Percentiles rank a stretch among this genome's conserved stretches.
Conservation (phyloP, 1,140 invertebrate species). For the Ceratina australensis region DNA sequence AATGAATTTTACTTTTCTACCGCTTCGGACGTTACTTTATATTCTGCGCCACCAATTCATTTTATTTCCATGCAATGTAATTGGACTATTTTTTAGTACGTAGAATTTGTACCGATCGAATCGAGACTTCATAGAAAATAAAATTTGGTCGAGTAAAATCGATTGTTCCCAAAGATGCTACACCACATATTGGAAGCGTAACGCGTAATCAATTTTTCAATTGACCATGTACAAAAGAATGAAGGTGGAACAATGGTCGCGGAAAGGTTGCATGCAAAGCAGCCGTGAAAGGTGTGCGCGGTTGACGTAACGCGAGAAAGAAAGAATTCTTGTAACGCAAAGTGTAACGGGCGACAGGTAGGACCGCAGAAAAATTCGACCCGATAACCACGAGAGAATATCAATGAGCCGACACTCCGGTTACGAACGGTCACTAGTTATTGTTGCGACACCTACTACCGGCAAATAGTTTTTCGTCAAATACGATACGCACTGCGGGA, state of each 20-base stretch:
- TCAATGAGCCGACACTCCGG: slow-evolving; percentile 67
- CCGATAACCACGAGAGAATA: slow-evolving; percentile 66
- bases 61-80: no score
- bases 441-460: slow-evolving; percentile 38
- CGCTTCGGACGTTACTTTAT: no score
- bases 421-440: slow-evolving; percentile 57
- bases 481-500: no score
- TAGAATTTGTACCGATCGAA: no score
- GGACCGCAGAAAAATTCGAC: slow-evolving; percentile 54
- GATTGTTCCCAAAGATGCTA: no score
- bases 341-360: slow-evolving; percentile 53
- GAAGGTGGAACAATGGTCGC: background rate
- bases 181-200: no score
- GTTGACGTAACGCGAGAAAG: slow-evolving; percentile 15
- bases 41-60: no score
- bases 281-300: background rate
- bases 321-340: slow-evolving; percentile 45
- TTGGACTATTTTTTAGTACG: no score
- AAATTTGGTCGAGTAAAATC: no score
- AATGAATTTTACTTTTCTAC: slow-evolving; percentile 17
- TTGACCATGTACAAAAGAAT: background rate
- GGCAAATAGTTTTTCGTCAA: no score
- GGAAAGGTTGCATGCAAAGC: slow-evolving; percentile 23
- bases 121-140: no score
- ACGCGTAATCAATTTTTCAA: no score